Conservation (phyloP, 1,140 invertebrate species). For the Drosophila ironensis region DNA sequence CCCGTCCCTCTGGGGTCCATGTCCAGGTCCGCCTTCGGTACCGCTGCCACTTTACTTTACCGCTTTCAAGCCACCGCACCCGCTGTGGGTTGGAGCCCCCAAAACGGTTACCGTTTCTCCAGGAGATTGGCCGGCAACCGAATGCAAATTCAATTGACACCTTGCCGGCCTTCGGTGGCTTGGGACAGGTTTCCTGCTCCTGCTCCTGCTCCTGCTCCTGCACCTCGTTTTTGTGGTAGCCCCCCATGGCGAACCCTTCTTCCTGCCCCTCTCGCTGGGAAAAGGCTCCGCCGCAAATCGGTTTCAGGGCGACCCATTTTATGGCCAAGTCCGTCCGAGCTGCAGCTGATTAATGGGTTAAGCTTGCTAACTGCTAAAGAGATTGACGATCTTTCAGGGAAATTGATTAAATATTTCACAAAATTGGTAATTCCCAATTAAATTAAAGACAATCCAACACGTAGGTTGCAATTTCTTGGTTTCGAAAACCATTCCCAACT, state of each 20-base stretch:
- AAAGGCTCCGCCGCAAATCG: not conserved
- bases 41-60: not conserved
- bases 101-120: slow-evolving; percentile 39
- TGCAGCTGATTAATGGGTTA: not conserved
- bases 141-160: slow-evolving; percentile 77
- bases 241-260: not conserved
- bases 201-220: not conserved
- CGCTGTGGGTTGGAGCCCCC: not conserved
- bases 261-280: too few species aligned
- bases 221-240: not conserved
- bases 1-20: too few species aligned
- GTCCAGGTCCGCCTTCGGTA: not conserved
- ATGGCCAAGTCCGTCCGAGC: not conserved
- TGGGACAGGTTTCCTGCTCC: slow-evolving; percentile 18
- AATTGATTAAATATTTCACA: too few species aligned
- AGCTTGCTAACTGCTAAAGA: too few species aligned
- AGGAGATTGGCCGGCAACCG: slow-evolving; percentile 19
- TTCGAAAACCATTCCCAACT: too few species aligned
- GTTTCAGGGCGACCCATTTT: not conserved
- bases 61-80: not conserved
- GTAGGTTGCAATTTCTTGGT: too few species aligned
- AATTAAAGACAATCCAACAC: not conserved
- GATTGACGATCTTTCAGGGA: too few species aligned
- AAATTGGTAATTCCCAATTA: not conserved
- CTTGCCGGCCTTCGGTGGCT: slow-evolving; percentile 28